Evolutionary conservation across 2,797 vertebrate genomes (phyloP), one percentile per base, ranked within the genome.

Genomic region (Rhinophrynus dorsalis): DNA sequence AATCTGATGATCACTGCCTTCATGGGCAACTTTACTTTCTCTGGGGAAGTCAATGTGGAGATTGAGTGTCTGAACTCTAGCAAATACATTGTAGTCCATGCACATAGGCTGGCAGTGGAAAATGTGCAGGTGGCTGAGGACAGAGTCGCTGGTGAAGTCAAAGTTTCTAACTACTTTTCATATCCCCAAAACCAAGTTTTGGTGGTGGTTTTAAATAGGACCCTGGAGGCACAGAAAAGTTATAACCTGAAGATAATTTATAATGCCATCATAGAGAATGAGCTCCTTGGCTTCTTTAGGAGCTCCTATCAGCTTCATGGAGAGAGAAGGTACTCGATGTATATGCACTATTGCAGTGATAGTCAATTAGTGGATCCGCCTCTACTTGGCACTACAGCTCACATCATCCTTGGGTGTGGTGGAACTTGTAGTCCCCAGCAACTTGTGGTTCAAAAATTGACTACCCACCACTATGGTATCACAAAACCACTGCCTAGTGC

Each of bases 11-110:
- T 98, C 62, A 87, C 84, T n/a, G 92, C 90, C 70, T 87, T 92
- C 88, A 95, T 98, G 95, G 94, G 97, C 81, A 98, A 97, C 91
- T 98, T 98, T 86, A 98, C 95, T 82, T 98, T 97, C 85, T 90
- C 92, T 1, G 96, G 96, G 3, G 94, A 96, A 74, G 90, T 96
- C 78, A 95, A 93, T 88, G 90, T 98, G 47, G 93, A 96, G 85
- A 82, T 98, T 60, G 93, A 93, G 81, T 96, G 95, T 75, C 59
- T 86, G 58, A 94, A 93, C 79, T 88, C 95, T 83, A 98, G 95
- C 44, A 87, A 91, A 32, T 92, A 95, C 84, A 91, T 98, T 68
- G 93, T 98, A 67, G 89, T 98, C 75, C 96, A 98, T 80, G 77
- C 92, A 1, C 94, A 96, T 79, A 87, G 92, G 50, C 82, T 98